Evolutionary conservation across 92 coral and sea anemone genomes (phyloP).

Genomic region (Palythoa heliodiscus): DNA sequence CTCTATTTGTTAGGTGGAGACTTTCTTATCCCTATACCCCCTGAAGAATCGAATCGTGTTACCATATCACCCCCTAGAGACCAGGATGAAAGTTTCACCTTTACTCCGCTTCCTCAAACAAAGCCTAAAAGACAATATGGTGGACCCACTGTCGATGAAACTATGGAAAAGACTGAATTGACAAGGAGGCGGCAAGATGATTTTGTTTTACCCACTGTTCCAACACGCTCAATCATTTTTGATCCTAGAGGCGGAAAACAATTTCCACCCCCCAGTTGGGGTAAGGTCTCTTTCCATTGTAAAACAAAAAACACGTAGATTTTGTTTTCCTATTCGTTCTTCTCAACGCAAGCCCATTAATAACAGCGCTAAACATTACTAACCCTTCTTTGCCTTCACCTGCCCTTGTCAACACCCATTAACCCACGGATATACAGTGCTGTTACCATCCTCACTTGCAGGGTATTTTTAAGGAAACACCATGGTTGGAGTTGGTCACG

Average conservation of each 20-base stretch:
- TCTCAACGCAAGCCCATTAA: not conserved
- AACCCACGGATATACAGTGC: no score
- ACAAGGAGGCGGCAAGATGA: constrained; percentile 24
- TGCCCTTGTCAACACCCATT: no score
- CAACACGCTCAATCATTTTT: constrained; percentile 55
- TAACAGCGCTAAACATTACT: no score
- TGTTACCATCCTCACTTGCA: no score
- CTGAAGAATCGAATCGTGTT: constrained; percentile 19
- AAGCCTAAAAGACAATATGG: constrained; percentile 40
- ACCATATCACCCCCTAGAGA: constrained; percentile 42
- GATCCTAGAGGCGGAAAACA: constrained; percentile 51
- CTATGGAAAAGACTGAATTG: constrained; percentile 44
- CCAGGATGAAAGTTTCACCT: constrained; percentile 11
- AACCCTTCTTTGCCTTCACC: no score
- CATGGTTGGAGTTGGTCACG: no score
- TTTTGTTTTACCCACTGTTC: constrained; percentile 57
- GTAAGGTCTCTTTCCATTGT: constrained; percentile 23
- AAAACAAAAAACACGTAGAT: not conserved
- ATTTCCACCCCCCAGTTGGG: constrained; percentile 38
- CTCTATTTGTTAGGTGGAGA: constrained; percentile 48
- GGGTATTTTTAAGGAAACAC: no score
- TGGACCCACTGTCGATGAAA: constrained; percentile 30
- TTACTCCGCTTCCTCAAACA: constrained; percentile 40
- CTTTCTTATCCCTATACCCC: constrained; percentile 53
- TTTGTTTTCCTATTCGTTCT: not conserved